A percentile compares a stretch with the other conserved stretches of the same genome.
Evolutionary conservation across 2,888 invertebrate species (phyloP).

Genomic region (Trachelus iudaicus): DNA sequence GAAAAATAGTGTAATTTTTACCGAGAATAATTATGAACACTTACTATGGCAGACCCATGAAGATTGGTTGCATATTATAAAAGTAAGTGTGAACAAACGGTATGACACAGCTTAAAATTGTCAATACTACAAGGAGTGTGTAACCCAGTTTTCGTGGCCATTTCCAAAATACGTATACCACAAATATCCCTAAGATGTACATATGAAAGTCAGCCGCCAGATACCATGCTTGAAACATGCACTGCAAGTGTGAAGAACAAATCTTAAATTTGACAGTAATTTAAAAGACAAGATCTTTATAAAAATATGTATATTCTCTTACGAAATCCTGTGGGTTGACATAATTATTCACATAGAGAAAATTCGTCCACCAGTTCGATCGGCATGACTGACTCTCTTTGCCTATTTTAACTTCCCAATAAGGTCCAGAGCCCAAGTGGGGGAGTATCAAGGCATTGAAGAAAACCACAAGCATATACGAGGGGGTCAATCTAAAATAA

Average conservation of each 20-base stretch:
- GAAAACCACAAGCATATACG: conserved; percentile 45
- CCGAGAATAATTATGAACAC: conserved; percentile 22
- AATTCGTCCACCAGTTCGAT: conserved; percentile 49
- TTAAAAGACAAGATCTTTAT: background rate
- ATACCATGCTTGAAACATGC: conserved; percentile 52
- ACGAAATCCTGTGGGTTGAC: conserved; percentile 37
- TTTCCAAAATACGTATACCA: conserved; percentile 41
- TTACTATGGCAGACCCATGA: conserved; percentile 42
- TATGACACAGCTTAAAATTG: conserved; percentile 34
- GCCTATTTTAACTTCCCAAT: conserved; percentile 42
- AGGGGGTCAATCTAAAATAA: conserved; percentile 44
- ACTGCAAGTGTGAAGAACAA: conserved; percentile 26
- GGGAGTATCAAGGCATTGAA: conserved; percentile 44
- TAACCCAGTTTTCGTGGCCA: conserved; percentile 46
- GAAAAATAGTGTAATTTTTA: background rate
- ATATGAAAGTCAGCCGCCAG: conserved; percentile 45
- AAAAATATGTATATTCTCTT: conserved; percentile 3
- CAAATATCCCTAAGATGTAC: conserved; percentile 35
- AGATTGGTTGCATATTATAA: conserved; percentile 37
- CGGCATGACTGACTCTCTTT: conserved; percentile 39
- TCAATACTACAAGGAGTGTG: conserved; percentile 32
- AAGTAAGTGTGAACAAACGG: conserved; percentile 43
- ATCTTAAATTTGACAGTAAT: background rate
- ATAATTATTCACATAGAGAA: conserved; percentile 54
- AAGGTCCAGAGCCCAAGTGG: conserved; percentile 49